These are phyloP conservation scores for Nomada ruficornis DNA, from an alignment of 2,888 invertebrate species.

Conservation along the genomic window DNA sequence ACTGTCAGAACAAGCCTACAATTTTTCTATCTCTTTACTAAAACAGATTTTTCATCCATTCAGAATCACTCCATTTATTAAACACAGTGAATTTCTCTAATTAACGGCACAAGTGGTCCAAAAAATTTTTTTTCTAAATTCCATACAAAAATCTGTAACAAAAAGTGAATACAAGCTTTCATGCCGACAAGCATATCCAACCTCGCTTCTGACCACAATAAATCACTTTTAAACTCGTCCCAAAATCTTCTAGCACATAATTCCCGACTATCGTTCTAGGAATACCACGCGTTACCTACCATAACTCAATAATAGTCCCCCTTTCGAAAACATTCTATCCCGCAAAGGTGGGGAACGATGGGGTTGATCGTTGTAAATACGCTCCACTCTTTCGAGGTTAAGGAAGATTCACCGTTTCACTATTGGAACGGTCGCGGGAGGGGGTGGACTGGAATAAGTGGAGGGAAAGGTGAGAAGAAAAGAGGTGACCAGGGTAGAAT, in stretches of 20 bases:
- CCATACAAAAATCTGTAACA: too few relatives aligned
- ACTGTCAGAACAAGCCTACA: too few relatives aligned
- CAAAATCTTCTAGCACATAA: too few relatives aligned
- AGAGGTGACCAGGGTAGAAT: conserved; percentile 60
- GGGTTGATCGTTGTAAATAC: conserved; percentile 58
- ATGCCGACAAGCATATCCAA: background rate
- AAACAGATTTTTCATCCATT: too few relatives aligned
- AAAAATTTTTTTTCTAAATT: too few relatives aligned
- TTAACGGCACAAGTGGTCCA: too few relatives aligned
- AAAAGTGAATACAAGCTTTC: background rate
- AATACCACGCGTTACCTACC: background rate
- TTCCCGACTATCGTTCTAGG: background rate
- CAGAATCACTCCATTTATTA: too few relatives aligned
- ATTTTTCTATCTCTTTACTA: too few relatives aligned
- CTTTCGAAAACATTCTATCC: conserved; percentile 21
- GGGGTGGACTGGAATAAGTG: background rate
- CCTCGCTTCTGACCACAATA: too few relatives aligned
- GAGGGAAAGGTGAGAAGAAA: conserved; percentile 31
- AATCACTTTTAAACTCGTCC: too few relatives aligned
- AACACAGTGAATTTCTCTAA: too few relatives aligned
- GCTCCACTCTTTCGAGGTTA: conserved; percentile 51
- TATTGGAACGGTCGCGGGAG: background rate
- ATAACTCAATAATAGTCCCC: conserved; percentile 11
- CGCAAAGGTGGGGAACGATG: background rate
- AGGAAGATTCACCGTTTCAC: conserved; percentile 49